Conservation (phyloP, 64 coral and sea anemone genomes). For the Montipora foliosa region DNA sequence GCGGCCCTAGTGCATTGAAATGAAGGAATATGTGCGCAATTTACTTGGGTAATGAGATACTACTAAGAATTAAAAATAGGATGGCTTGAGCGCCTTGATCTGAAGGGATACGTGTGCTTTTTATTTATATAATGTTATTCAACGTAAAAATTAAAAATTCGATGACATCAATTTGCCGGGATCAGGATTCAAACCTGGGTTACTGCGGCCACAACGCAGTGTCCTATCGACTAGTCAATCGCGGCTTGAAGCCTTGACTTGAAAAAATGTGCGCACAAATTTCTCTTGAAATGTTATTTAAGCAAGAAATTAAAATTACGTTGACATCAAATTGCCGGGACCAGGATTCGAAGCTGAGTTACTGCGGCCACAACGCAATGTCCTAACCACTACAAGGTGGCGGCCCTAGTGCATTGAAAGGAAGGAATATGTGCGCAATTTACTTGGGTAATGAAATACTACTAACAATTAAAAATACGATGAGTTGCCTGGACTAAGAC, state of each 20-base stretch:
- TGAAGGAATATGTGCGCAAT: too few relatives aligned
- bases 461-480: too few relatives aligned
- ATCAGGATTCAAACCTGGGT: constrained; percentile 84
- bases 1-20: too few relatives aligned
- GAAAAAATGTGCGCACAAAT: too few relatives aligned
- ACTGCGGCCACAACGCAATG: constrained; percentile 82
- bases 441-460: too few relatives aligned
- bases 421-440: too few relatives aligned
- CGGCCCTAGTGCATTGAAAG: constrained; percentile 1
- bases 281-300: not conserved
- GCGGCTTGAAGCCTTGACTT: constrained; percentile 9
- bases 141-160: not conserved
- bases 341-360: constrained; percentile 85
- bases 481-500: not conserved
- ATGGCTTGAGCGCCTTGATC: too few relatives aligned
- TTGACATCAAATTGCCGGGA: constrained; percentile 7
- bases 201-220: constrained; percentile 84
- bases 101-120: too few relatives aligned
- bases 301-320: not conserved
- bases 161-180: constrained; percentile 1
- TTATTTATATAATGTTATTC: not conserved
- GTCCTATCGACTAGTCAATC: constrained; percentile 77
- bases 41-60: too few relatives aligned
- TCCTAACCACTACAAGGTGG: constrained; percentile 80
- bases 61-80: too few relatives aligned